Conservation (phyloP, 2,797 vertebrate species). For the Sebastes trivittatus region DNA sequence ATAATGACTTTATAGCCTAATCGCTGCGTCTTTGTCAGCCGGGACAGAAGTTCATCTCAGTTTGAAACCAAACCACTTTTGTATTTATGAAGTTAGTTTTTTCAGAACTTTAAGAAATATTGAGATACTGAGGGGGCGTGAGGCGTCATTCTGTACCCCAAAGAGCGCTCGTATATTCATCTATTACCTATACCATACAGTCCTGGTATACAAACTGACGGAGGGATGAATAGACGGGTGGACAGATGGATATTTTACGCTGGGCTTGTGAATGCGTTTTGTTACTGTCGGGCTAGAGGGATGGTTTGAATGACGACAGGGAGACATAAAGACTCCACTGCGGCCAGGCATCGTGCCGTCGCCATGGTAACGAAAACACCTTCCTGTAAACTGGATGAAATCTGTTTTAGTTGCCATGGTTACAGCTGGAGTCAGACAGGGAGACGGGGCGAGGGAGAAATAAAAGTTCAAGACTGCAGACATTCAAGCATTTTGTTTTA, state of each 20-base stretch:
- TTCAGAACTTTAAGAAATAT: too few species aligned
- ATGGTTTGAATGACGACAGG: neutral
- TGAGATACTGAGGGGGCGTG: neutral
- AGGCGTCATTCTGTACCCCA: neutral
- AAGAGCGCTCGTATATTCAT: neutral
- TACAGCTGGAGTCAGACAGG: constrained; percentile 25
- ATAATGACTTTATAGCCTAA: neutral
- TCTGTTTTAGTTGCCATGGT: constrained; percentile 58
- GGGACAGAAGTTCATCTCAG: neutral
- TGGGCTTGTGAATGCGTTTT: neutral
- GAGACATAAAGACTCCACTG: constrained; percentile 10
- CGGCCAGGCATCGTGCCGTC: constrained; percentile 28
- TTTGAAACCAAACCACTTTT: neutral
- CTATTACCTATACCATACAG: neutral
- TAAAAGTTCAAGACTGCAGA: constrained; percentile 27
- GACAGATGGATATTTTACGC: neutral
- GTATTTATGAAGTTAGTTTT: neutral
- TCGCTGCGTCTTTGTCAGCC: neutral
- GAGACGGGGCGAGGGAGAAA: neutral
- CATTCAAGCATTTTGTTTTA: neutral
- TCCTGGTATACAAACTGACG: neutral
- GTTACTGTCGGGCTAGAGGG: neutral
- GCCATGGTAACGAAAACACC: constrained; percentile 40
- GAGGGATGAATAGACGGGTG: neutral
- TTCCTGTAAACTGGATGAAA: constrained; percentile 41